Base-by-base conservation (phyloP, 2,113 vertebrate genomes). In the Elephantulus edwardii region DNA sequence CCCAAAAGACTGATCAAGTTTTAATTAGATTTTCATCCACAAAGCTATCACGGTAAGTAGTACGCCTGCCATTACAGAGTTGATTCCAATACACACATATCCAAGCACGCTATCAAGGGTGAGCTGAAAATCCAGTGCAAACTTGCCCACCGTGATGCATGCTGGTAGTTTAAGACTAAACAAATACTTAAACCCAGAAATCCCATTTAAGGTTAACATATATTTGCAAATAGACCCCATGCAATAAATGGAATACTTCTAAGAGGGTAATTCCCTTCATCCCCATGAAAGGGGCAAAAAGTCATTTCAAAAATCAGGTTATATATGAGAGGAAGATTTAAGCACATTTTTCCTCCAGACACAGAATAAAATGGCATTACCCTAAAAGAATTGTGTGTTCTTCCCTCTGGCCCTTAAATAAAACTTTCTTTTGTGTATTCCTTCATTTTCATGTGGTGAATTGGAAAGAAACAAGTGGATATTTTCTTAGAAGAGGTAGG, bases 71-170 rank as follows among this genome's bases (percentile, higher is more conserved):
- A 30, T 78, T 81, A 91, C 56, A 93, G 35, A 50, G 13, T 71
- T 91, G 35, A 14, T 88, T 88, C n/a, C 89, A 92, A 89, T 35
- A 83, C 1, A n/a, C n/a, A n/a, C n/a, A n/a, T n/a, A 76, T n/a
- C n/a, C 22, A 81, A 93, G 30, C 80, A 86, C 74, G 93, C 74
- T 17, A 22, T 56, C 60, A 28, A 86, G 16, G 60, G 3, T 78
- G 78, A 79, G 44, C 54, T 64, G 35, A 82, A 92, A 89, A 42
- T 19, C 40, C 50, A 78, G 28, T 22, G 20, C 56, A 78, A 89
- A 70, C 6, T 81, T 54, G 28, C 44, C 90, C 85, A 30, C 14
- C 56, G 33, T 75, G 54, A 72, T 35, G 74, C 22, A 62, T 11
- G 17, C 26, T 42, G 19, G 2, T 28, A 56, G 52, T 84, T 75